Evolutionary conservation across 2,888 invertebrate genomes (phyloP).

Genomic region (Eristalinus sepulchralis): DNA sequence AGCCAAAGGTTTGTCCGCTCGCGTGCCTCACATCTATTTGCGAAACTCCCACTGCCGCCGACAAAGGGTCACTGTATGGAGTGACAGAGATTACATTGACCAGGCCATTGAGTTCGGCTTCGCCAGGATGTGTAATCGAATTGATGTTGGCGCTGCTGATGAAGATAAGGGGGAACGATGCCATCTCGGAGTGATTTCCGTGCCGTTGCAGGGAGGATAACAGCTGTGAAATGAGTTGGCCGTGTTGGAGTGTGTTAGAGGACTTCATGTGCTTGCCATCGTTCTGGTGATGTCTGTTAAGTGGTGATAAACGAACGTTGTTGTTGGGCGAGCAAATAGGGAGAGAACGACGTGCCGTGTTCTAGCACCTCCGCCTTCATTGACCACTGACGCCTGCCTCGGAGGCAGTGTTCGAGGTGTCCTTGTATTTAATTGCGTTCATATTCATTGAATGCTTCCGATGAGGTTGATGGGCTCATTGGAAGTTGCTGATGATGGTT

Average conservation of each 20-base stretch:
- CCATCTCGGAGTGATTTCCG: constrained; percentile 36
- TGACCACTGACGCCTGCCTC: constrained; percentile 24
- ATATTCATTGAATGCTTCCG: not conserved
- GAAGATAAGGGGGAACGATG: constrained; percentile 31
- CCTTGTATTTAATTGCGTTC: constrained; percentile 17
- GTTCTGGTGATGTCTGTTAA: constrained; percentile 35
- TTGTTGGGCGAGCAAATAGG: not conserved
- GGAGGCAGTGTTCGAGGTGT: not conserved
- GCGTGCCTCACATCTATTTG: not conserved
- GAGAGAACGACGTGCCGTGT: not conserved
- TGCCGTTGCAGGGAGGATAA: constrained; percentile 37
- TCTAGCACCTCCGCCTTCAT: constrained; percentile 33
- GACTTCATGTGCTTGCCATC: constrained; percentile 17
- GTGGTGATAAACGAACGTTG: constrained; percentile 7
- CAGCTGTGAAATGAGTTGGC: constrained; percentile 38
- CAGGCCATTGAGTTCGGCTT: constrained; percentile 46
- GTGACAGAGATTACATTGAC: constrained; percentile 47
- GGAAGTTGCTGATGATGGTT: not conserved
- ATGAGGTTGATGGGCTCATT: not conserved
- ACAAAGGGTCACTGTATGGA: constrained; percentile 3
- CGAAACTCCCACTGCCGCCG: not conserved
- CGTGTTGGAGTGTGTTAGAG: not conserved
- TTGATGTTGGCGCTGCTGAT: constrained; percentile 29
- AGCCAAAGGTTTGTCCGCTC: not conserved
- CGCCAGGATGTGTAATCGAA: constrained; percentile 35